Base-by-base conservation (phyloP, 2,888 invertebrate genomes). In the Neoitamus cyanurus region DNA sequence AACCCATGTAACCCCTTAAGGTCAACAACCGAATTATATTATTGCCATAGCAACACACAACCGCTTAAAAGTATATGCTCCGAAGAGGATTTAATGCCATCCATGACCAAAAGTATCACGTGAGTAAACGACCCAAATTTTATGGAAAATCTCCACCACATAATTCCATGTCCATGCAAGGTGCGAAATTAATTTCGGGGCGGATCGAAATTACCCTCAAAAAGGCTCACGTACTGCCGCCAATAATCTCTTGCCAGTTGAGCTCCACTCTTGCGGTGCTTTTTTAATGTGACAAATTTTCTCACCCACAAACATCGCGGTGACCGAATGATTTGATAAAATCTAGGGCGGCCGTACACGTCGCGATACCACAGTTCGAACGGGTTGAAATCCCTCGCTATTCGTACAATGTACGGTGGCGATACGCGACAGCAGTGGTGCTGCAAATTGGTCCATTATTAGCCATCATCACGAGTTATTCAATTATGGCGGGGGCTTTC, bases 401-500 rank as follows among this genome's bases (percentile, higher is more conserved):
- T 5, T 36, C 70, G 6, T 15, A 36, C 36, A 73, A 36, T 6
- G 15, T 73, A 73, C 11, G 4, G n/a, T 36, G 31, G 36, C 70
- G 58, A n/a, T n/a, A n/a, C n/a, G n/a, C n/a, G n/a, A n/a, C n/a
- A n/a, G n/a, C n/a, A n/a, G 9, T 58, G 58, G 58, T 58, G 58
- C 9, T 58, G 9, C 20, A 58, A 58, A 58, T 58, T 58, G 58
- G 58, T 15, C 58, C 58, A 58, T 58, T 58, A 77, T 77, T 77
- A 77, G 36, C 6, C 7, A 42, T 46, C 46, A 77, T 77, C 46
- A 77, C 37, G 77, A 46, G 77, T 77, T 77, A 77, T 77, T 77
- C 77, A 77, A 77, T 77, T 77, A 77, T 77, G 77, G 46, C 25
- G 46, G 77, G 25, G 46, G 77, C 30, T 77, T 77, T 46, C 46